A percentile compares a stretch with the other conserved stretches of the same genome.
Evolutionary conservation across 2,797 vertebrate genomes (phyloP).

Genomic region (Jordanella pulchra): DNA sequence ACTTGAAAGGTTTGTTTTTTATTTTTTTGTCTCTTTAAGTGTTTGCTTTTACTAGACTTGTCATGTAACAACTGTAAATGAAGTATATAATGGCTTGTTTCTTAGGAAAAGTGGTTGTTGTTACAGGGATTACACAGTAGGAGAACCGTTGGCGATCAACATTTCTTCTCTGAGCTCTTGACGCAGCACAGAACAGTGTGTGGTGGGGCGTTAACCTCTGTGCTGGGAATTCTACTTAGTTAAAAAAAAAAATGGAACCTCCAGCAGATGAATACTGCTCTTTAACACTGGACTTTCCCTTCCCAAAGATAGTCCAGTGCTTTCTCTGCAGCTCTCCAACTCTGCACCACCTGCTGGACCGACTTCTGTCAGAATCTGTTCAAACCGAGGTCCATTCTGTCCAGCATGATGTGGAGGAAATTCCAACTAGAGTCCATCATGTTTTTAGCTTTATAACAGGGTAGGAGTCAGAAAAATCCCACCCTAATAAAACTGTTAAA

Average conservation of each 20-base stretch:
- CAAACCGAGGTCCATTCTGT: conserved; percentile 56
- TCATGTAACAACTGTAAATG: conserved; percentile 5
- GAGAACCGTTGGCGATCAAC: conserved; percentile 22
- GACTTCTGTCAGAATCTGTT: conserved; percentile 72
- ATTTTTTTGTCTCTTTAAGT: neutral
- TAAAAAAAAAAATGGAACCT: conserved; percentile 62
- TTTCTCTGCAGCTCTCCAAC: conserved; percentile 72
- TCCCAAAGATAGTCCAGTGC: conserved; percentile 56
- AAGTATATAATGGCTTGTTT: conserved; percentile 4
- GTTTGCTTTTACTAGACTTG: conserved; percentile 25
- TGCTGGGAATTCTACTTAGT: conserved; percentile 62
- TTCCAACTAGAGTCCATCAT: conserved; percentile 67
- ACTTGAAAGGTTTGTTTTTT: conserved; percentile 25
- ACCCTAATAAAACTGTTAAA: neutral
- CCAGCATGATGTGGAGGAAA: conserved; percentile 72
- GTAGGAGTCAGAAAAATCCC: neutral
- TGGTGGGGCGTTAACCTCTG: conserved; percentile 52
- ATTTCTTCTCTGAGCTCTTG: conserved; percentile 19
- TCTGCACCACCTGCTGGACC: conserved; percentile 73
- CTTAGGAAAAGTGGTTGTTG: conserved; percentile 31
- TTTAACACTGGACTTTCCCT: conserved; percentile 64
- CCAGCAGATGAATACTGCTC: conserved; percentile 64
- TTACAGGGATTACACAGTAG: conserved; percentile 27
- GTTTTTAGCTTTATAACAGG: conserved; percentile 52
- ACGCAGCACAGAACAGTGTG: conserved; percentile 44